Evolutionary conservation across 2,113 vertebrate species (phyloP), one percentile per base, ranked within the genome.

Genomic region (Brachirus orientalis): DNA sequence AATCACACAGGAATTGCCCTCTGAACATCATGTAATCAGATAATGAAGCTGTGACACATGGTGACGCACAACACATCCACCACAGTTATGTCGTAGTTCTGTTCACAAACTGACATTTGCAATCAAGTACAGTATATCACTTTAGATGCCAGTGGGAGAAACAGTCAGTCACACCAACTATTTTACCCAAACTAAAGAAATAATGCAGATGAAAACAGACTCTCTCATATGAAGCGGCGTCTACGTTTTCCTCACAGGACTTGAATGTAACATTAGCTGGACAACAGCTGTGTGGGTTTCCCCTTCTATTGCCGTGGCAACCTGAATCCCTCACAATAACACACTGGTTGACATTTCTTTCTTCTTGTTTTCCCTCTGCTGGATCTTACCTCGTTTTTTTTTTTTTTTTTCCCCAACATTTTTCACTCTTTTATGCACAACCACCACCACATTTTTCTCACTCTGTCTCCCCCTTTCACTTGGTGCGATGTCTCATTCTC

Each of bases 201-300:
- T 40, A 6, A 12, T 8, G 3, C 10, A 59, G 10, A 7, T 45
- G 18, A 54, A 50, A 50, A 8, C 3, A 38, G 2, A 41, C 4
- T 65, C 36, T 56, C 3, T 50, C 16, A 12, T 41, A 9, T 20
- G 37, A 53, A 43, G 14, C 20, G 1, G 20, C 7, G 22, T 61
- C 38, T 52, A 41, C 41, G 62, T 28, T 67, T 74, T 60, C 74
- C 70, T 69, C 54, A 60, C 20, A 41, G 66, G 62, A 76, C 61
- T 16, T 75, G 71, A 82, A 73, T 57, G 58, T 73, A 75, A 58
- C 80, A 48, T 41, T 56, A 69, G 72, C 86, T 78, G 80, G 71
- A 82, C 69, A 79, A 80, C 92, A 93, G 91, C 92, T 92, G 91
- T 86, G 90, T 88, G 91, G 92, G 90, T 89, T 92, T 91, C 90